Evolutionary conservation across 1,140 invertebrate genomes (phyloP), one percentile per base, ranked within the genome.

Genomic region (Papilio polytes): DNA sequence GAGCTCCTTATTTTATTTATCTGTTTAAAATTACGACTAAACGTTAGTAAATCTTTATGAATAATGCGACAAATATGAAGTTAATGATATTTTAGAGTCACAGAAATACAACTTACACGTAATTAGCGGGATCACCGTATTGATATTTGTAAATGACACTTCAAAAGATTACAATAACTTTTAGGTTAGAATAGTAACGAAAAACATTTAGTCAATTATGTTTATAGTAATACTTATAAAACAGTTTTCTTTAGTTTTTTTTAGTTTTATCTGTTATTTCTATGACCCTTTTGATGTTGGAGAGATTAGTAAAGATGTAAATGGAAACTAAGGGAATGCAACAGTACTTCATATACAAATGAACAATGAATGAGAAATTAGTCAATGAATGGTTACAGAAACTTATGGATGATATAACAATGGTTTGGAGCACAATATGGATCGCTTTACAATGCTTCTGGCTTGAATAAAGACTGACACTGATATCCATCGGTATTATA

Each of bases 351-450:
- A 18, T 44, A 9, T 76, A 76, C 26, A 70, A 70, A 51, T 76
- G 44, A 51, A 48, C 74, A 76, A 46, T 76, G 74, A 76, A 76
- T 76, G 74, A 74, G 44, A 46, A 44, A 51, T 53, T 76, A 76
- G 22, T 76, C 41, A 70, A 70, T 76, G 74, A 46, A 76, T 76
- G 26, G 63, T 31, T 31, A 31, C 44, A 51, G n/a, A 48, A 26
- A 76, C 13, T 46, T 26, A 76, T 48, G 12, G 74, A 31, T 76
- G 74, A 53, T 46, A 76, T 76, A 76, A 76, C 74, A 46, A 76
- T 76, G 74, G 74, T 53, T 22, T 12, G 20, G 22, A 46, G 74
- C 74, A 76, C 44, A 51, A 76, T 51, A 51, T 46, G 8, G 46
- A 20, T 51, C 41, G 41, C n/a, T 4, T 74, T 74, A 74, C 73